Conservation (phyloP, 23 tunicate species). For the Trididemnum clinides region DNA sequence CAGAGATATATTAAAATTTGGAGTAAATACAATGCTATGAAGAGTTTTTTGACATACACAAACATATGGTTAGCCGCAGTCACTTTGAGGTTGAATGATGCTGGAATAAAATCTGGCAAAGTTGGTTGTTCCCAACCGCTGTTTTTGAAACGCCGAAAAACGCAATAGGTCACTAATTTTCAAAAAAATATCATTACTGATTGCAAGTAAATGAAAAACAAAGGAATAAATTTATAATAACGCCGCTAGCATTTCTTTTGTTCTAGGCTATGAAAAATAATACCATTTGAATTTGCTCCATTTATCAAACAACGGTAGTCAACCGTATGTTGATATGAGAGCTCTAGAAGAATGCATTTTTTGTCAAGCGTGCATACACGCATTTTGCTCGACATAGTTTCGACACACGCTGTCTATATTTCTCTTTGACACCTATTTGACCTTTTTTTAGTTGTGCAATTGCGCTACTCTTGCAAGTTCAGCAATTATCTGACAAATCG, state of each 20-base stretch:
- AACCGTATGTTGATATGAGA: neutral
- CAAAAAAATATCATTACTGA: neutral
- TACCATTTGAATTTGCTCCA: neutral
- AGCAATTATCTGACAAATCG: neutral
- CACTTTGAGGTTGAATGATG: neutral
- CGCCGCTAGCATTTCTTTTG: neutral
- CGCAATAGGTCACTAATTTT: neutral
- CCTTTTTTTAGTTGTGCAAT: neutral
- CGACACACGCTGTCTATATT: neutral
- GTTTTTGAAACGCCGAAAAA: neutral
- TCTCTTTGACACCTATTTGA: neutral
- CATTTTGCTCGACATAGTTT: neutral
- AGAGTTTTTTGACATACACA: neutral
- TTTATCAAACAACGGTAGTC: neutral
- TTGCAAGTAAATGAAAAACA: neutral
- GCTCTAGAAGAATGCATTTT: neutral
- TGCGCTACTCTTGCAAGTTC: neutral
- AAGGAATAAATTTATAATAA: neutral
- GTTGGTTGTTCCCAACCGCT: neutral
- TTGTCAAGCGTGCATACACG: neutral
- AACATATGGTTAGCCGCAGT: neutral
- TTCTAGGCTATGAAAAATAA: neutral
- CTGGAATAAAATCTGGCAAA: neutral
- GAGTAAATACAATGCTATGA: neutral
- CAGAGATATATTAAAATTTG: neutral